Evolutionary conservation across 2,113 vertebrate genomes (phyloP).

Genomic region (Herpetotheres cachinnans): DNA sequence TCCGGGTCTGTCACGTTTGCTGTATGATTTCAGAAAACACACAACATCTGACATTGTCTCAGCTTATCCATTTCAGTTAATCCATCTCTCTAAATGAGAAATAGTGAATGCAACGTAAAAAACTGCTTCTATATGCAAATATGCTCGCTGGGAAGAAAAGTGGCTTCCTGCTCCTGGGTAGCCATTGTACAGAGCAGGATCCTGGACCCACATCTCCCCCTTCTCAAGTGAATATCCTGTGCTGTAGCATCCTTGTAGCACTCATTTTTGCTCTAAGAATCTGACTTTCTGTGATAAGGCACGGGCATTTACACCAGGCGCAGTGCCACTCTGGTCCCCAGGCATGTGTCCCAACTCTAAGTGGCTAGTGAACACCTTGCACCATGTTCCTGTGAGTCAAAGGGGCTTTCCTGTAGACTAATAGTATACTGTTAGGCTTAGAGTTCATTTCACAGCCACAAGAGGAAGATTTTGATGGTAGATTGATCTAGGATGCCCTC

Average conservation of each 20-base stretch:
- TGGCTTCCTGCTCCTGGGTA: not conserved
- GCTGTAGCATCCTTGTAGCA: not conserved
- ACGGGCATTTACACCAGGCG: accelerated
- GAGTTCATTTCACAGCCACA: not conserved
- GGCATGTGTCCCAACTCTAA: not conserved
- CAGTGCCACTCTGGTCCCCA: not conserved
- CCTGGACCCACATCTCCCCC: no score
- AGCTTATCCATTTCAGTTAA: not conserved
- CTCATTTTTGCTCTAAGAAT: not conserved
- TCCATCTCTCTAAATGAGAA: not conserved
- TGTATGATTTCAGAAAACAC: not conserved
- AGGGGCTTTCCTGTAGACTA: not conserved
- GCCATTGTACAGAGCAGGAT: not conserved
- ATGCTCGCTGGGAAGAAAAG: not conserved
- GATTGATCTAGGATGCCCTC: not conserved
- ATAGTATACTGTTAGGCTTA: accelerated
- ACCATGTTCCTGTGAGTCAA: not conserved
- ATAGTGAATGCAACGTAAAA: not conserved
- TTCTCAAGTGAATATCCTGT: not conserved
- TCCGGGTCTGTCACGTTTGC: not conserved
- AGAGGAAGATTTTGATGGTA: not conserved
- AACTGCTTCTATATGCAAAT: not conserved
- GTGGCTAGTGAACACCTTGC: not conserved
- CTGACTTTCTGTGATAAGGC: not conserved
- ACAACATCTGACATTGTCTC: not conserved